Percentiles rank a stretch among this genome's conserved stretches.
Evolutionary conservation across 2,888 invertebrate species (phyloP).

Genomic region (Nephrotoma flavescens): DNA sequence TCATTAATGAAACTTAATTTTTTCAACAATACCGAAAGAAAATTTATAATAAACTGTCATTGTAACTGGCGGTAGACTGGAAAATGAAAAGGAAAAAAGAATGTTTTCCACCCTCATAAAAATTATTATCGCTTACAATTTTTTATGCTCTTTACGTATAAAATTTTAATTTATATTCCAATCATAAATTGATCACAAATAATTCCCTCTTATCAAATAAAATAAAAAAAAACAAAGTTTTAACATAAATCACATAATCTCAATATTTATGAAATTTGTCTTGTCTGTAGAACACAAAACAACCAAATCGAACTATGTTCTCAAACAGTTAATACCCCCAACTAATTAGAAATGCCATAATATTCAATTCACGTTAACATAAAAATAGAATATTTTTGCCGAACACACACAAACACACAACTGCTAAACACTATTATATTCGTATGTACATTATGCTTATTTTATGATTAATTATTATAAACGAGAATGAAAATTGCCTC

Average conservation of each 20-base stretch:
- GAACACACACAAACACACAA: not conserved
- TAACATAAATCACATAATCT: not conserved
- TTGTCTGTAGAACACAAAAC: not conserved
- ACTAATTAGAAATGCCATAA: not conserved
- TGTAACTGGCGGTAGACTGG: not conserved
- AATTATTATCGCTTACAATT: not conserved
- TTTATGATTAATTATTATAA: not conserved
- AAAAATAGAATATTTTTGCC: not conserved
- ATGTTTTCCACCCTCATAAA: not conserved
- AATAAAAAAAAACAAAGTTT: not conserved
- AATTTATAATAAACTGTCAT: not conserved
- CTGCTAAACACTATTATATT: not conserved
- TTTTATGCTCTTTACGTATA: not conserved
- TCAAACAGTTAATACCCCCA: not conserved
- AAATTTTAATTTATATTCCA: not conserved
- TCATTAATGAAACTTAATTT: not conserved
- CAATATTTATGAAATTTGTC: not conserved
- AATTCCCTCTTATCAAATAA: not conserved
- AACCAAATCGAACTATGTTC: not conserved
- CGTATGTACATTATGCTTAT: not conserved
- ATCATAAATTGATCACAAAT: not conserved
- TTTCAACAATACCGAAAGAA: not conserved
- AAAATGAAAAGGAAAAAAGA: not conserved
- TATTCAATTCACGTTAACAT: not conserved
- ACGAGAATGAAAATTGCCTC: not conserved